Evolutionary conservation across 2,113 vertebrate species (phyloP), one percentile per base, ranked within the genome.

Genomic region (Equus przewalskii): DNA sequence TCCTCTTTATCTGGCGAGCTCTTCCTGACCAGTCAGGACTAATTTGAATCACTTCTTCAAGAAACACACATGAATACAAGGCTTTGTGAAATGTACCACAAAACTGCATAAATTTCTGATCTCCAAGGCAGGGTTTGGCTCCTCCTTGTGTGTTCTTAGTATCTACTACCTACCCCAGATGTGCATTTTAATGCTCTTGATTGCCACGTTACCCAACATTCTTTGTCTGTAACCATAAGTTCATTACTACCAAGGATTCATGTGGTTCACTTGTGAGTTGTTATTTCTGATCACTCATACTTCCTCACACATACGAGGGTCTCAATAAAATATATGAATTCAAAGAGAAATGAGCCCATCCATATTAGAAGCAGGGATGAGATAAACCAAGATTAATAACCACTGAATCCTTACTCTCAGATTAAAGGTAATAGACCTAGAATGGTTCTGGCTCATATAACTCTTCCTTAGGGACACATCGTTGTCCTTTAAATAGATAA

Each of bases 91-190:
- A 44, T 1, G 33, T 28, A 12, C 58, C 24, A 11, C 51, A 82
- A 49, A 54, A n/a, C 8, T 14, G 18, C 5, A 54, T 24, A 26
- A 30, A 26, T 14, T 16, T 10, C 65, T 36, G 0, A 15, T 72
- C 41, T 8, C 44, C 64, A 69, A 30, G 44, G 22, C 9, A 33
- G 33, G 18, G 9, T 19, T 7, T 21, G 21, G 1, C 7, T 6
- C 6, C 21, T 75, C 36, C 21, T 12, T 19, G 0, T n/a, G n/a
- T 22, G 18, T 3, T 69, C 16, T 26, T 36, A 5, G 28, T 1
- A 0, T 11, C 18, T 22, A 0, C n/a, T 22, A 15, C 15, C 5
- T 10, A 6, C 3, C 51, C 1, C 2, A 41, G 51, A 33, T 14
- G 21, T 62, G 18, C 56, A 3, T 24, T 24, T 22, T 44, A 22